Evolutionary conservation across 1,140 invertebrate species (phyloP), one percentile per base, ranked within the genome.

Genomic region (Drosophila bipectinata): DNA sequence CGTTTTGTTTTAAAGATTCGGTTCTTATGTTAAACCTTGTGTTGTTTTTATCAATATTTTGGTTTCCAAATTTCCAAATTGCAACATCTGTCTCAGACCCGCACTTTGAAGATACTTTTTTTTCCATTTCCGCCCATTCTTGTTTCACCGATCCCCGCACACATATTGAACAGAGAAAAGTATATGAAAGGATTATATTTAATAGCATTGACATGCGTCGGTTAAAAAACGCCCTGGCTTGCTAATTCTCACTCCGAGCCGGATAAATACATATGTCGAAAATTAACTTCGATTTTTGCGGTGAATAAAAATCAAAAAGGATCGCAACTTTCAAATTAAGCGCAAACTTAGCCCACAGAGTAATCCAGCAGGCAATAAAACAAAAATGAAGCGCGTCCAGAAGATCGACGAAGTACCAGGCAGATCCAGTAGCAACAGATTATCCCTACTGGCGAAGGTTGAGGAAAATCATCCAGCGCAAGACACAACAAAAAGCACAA

Each of bases 21-120:
- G 63, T 57, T 48, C 49, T 56, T 14, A 69, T 24, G n/a, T 69
- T 14, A 15, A 75, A 79, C 62, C 79, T 90, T 37, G 55, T 91
- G 56, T 92, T 89, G 58, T 91, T 87, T 56, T 92, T 90, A 55
- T 92, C 89, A 56, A 93, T 88, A 69, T 92, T 93, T 62, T 90
- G 88, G 21, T 92, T 90, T 71, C 92, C 92, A 61, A 92, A 92
- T 4, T 77, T 91, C 93, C 93, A 93, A 72, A 85, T 79, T 21
- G 15, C 15, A 15, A 15, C 15, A 15, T 15, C 15, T 15, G 15
- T 15, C 15, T 15, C 15, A 15, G 15, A 15, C 15, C 15, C 15
- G 15, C 15, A 15, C 15, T 91, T 91, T 32, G 93, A 61, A 12
- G 92, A 92, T 30, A 92, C 77, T 79, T 93, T 93, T 53, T 81